A percentile compares a stretch with the other conserved stretches of the same genome.
These are phyloP conservation scores for Alaudala cheleensis DNA, from an alignment of 2,113 vertebrate species.

Conservation along the genomic window DNA sequence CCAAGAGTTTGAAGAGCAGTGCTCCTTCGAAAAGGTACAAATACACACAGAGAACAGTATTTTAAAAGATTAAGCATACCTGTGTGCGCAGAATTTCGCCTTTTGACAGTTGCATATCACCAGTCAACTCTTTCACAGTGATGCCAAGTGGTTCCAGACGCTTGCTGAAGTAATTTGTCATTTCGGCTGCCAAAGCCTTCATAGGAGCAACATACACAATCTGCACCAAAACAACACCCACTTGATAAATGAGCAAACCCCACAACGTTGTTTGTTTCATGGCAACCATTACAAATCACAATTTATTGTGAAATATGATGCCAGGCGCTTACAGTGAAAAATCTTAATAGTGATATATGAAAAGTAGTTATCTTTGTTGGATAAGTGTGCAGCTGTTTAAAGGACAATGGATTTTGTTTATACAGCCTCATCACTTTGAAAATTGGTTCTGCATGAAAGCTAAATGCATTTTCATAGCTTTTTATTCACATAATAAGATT, in stretches of 20 bases:
- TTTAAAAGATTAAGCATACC: constrained; percentile 72
- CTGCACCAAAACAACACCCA: constrained; percentile 79
- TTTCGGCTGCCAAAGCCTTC: constrained; percentile 99
- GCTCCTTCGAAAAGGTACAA: neutral
- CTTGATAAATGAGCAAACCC: constrained; percentile 87
- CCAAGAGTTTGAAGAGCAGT: neutral
- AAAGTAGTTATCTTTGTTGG: constrained; percentile 76
- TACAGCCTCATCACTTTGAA: constrained; percentile 61
- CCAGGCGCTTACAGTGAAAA: constrained; percentile 72
- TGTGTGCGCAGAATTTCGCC: constrained; percentile 96
- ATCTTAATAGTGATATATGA: constrained; percentile 86
- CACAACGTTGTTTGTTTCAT: constrained; percentile 78
- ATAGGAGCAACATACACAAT: constrained; percentile 97
- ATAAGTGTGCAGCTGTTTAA: constrained; percentile 68
- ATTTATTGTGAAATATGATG: constrained; percentile 87
- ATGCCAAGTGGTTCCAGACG: constrained; percentile 92
- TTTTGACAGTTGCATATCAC: constrained; percentile 98
- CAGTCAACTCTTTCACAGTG: constrained; percentile 91
- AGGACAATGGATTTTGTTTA: constrained; percentile 77
- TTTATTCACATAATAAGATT: constrained; percentile 61
- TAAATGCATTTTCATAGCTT: constrained; percentile 67
- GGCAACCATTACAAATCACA: constrained; percentile 83
- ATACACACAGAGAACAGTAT: neutral
- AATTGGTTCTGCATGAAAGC: constrained; percentile 71
- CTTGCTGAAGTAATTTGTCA: constrained; percentile 99